Base-by-base conservation (phyloP, 1,140 invertebrate genomes). In the Drosophila kepulauana region DNA sequence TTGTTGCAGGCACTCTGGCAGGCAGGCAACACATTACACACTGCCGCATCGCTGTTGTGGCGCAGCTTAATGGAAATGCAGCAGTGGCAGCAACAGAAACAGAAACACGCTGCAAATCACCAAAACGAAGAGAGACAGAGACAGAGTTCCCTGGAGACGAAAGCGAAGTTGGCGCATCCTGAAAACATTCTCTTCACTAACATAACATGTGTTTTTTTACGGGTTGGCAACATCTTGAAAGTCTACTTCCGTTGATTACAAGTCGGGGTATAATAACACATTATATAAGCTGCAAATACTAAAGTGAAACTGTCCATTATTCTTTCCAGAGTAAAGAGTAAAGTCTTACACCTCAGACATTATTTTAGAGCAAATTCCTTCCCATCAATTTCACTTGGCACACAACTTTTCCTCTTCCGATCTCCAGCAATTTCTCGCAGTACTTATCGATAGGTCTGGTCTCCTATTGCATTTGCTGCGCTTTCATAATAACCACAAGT, bases 1-100 rank as follows among this genome's bases (percentile, higher is more conserved):
- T 82, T 82, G 72, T 78, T 79, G 81, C 57, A 49, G 43, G 30
- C 72, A 67, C 1, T 1, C 35, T 11, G 30, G 30, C 30, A 33
- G 30, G 30, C 30, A 33, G 30, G 30, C 7, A 33, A 33, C 28
- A 45, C 54, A 25, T 25, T 25, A 25, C 48, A 28, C 20, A 45
- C 57, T 67, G 52, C 61, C 51, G 62, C 62, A 73, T 54, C 66
- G 70, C 64, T 70, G 75, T 71, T 76, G 63, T 7, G 67, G 63
- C 71, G 63, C 75, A 61, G 62, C 65, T 69, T 87, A 87, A 88
- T 88, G 84, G 79, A 72, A 79, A 64, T 82, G 82, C 79, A 82
- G 69, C 62, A 54, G 35, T 8, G 20, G 20, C 20, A 25, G 20
- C 20, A 25, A 25, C 20, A 25, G 20, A 25, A 25, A 25, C 20